Evolutionary conservation across 2,797 vertebrate genomes (phyloP).

Genomic region (Fistularia commersonii): DNA sequence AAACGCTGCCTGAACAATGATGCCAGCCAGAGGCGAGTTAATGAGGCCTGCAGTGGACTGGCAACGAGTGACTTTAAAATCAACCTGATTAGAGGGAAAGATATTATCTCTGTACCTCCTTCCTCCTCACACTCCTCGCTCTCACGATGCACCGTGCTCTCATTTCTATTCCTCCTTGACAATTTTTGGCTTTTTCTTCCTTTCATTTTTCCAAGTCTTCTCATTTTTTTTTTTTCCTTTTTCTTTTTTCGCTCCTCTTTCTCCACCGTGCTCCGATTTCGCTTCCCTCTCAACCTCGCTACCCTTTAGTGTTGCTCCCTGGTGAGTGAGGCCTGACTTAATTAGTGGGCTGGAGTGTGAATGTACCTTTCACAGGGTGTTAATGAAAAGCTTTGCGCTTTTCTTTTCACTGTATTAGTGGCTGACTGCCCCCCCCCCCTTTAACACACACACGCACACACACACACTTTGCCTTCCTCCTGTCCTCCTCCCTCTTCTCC

Average conservation of each 20-base stretch:
- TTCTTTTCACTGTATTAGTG: slow-evolving; percentile 80
- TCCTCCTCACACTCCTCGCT: slow-evolving; percentile 43
- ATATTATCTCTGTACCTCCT: slow-evolving; percentile 55
- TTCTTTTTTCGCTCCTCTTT: slow-evolving; percentile 6
- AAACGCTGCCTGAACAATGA: slow-evolving; percentile 87
- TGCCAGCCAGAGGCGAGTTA: slow-evolving; percentile 86
- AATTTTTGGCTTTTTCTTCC: slow-evolving; percentile 32
- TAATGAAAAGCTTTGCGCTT: slow-evolving; percentile 92
- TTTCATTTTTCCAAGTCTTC: slow-evolving; percentile 37
- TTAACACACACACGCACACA: slow-evolving; percentile 24
- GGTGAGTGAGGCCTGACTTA: slow-evolving; percentile 86
- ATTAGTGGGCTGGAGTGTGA: slow-evolving; percentile 89
- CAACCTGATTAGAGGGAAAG: slow-evolving; percentile 80
- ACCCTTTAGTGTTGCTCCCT: slow-evolving; percentile 64
- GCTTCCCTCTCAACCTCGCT: slow-evolving; percentile 27
- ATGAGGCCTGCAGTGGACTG: slow-evolving; percentile 83
- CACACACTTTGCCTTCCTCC: slow-evolving; percentile 46
- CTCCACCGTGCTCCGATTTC: slow-evolving; percentile 22
- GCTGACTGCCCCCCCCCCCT: slow-evolving; percentile 64
- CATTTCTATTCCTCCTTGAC: slow-evolving; percentile 22
- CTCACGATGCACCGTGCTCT: slow-evolving; percentile 11
- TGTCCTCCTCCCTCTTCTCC: slow-evolving; percentile 55
- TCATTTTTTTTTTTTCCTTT: slow-evolving; percentile 19
- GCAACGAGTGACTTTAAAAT: slow-evolving; percentile 83
- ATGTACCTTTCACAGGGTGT: slow-evolving; percentile 88